These are phyloP conservation scores for Pocillopora grandis DNA, from an alignment of 92 coral and sea anemone species.

Conservation along the genomic window DNA sequence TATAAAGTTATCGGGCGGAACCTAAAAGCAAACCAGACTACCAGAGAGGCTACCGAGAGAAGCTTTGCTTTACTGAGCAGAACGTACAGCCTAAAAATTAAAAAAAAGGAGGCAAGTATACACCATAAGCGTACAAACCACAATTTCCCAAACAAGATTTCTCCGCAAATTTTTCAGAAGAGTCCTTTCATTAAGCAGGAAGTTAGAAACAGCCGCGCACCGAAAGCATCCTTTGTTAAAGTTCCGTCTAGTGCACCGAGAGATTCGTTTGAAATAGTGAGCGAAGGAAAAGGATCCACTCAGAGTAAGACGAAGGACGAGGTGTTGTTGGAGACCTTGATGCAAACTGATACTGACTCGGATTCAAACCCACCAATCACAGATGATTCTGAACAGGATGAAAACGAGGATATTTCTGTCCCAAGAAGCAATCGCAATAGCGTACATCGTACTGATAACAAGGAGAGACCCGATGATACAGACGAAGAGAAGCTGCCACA, in stretches of 20 bases:
- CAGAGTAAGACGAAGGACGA: not conserved
- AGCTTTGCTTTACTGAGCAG: not conserved
- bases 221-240: not conserved
- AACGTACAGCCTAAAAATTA: not conserved
- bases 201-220: not conserved
- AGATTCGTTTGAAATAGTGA: slow-evolving; percentile 16
- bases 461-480: not conserved
- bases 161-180: not conserved
- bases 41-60: not conserved
- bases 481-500: not conserved
- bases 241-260: not conserved
- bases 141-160: not conserved
- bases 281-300: slow-evolving; percentile 2
- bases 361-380: slow-evolving; percentile 1
- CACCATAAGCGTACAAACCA: not conserved
- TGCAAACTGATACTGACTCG: not conserved
- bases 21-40: not conserved
- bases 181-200: not conserved
- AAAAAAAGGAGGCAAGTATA: not conserved
- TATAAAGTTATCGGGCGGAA: not conserved
- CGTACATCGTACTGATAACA: not conserved
- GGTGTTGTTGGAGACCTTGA: not conserved
- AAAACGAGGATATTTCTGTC: not conserved
- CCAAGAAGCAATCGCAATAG: not conserved
- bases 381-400: not conserved